Conservation (phyloP, 2,113 vertebrate species). For the Trichomycterus rosablanca region DNA sequence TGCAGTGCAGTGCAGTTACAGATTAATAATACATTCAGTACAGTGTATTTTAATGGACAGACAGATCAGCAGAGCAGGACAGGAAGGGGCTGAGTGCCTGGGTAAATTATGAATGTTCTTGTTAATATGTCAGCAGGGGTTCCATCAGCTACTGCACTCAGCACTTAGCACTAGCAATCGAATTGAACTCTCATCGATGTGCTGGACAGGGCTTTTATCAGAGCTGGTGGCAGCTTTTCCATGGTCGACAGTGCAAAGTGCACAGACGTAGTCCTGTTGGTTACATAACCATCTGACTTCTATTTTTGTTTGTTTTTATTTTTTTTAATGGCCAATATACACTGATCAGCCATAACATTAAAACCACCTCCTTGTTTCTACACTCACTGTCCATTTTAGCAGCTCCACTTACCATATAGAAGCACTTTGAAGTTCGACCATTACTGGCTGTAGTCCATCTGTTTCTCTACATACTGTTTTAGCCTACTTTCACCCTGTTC, state of each 20-base stretch:
- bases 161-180: slow-evolving; percentile 17
- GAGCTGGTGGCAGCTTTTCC: slow-evolving; percentile 6
- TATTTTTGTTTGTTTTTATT: no score
- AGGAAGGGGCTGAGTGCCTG: not conserved
- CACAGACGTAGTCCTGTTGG: not conserved
- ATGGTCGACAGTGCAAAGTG: not conserved
- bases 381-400: no score
- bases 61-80: slow-evolving; percentile 10
- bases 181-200: not conserved
- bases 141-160: slow-evolving; percentile 4
- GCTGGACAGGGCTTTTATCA: not conserved
- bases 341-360: no score
- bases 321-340: no score
- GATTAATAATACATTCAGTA: no score
- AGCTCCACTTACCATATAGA: no score
- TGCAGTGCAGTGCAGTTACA: not conserved
- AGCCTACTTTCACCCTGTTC: no score
- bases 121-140: slow-evolving; percentile 9
- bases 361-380: no score
- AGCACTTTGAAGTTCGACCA: no score
- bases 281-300: not conserved
- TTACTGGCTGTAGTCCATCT: no score
- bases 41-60: slow-evolving; percentile 2
- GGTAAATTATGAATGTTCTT: slow-evolving; percentile 13
- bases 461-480: no score